A percentile compares a stretch with the other conserved stretches of the same genome.
These are phyloP conservation scores for Portunus trituberculatus DNA, from an alignment of 1,140 invertebrate genomes.

Conservation along the genomic window DNA sequence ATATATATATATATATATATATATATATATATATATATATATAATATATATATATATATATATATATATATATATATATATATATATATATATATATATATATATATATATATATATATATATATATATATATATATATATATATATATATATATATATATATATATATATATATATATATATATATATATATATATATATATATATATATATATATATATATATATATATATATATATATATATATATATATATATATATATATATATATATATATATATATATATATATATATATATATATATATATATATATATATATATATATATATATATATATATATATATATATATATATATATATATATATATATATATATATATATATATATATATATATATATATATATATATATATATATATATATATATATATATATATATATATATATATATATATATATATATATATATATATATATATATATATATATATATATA, in stretches of 20 bases:
- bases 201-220: constrained; percentile 38
- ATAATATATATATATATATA: constrained; percentile 14
- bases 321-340: constrained; percentile 42
- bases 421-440: constrained; percentile 54
- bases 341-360: constrained; percentile 56
- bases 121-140: constrained; percentile 55
- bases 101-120: constrained; percentile 56
- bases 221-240: constrained; percentile 48
- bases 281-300: constrained; percentile 48
- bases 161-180: constrained; percentile 43
- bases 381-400: constrained; percentile 37
- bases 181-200: constrained; percentile 44
- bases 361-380: constrained; percentile 54
- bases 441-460: constrained; percentile 54
- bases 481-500: constrained; percentile 51
- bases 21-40: no score
- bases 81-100: constrained; percentile 49
- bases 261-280: constrained; percentile 41
- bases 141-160: constrained; percentile 54
- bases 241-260: constrained; percentile 42
- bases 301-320: constrained; percentile 54
- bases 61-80: constrained; percentile 38
- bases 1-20: no score
- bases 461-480: constrained; percentile 38
- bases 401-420: constrained; percentile 56